Evolutionary conservation across 2,113 vertebrate species (phyloP), one percentile per base, ranked within the genome.

Genomic region (Dolichallabes microphthalmus): DNA sequence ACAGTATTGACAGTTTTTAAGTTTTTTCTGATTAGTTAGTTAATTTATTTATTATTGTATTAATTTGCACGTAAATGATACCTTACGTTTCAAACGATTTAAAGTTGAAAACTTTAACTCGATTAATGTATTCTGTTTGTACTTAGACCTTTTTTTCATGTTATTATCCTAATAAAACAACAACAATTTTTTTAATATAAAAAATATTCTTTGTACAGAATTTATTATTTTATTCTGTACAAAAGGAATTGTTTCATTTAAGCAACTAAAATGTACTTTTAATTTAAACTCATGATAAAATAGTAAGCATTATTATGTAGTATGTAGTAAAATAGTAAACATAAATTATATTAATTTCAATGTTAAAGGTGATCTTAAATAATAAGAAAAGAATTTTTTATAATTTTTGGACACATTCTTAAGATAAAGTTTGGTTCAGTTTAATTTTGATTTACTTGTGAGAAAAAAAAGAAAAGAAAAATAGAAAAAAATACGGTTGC

Each of bases 401-500:
- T 6, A 1, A 7, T 22, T 75, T 50, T 52, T n/a, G n/a, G 14
- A 17, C 4, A 14, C 22, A 74, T 76, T 74, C 22, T 74, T 25
- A 22, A 22, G 8, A 50, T 55, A 15, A 10, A 6, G 14, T 76
- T 76, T 76, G 50, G 25, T 27, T 76, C n/a, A 7, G 50, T 19
- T 76, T 53, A 55, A 27, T 19, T 76, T 76, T 13, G 10, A 2
- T 15, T 71, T 52, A 71, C 15, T 30, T 4, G 22, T 50, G 5
- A n/a, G 20, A 17, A 82, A 55, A 69, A 60, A 82, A 14, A 81
- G 3, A 20, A 19, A 82, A 57, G 25, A 60, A 57, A 71, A 71
- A 25, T 20, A 69, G 32, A 64, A 53, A 71, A 82, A 63, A 64
- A 82, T 63, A 80, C 61, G 85, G 89, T 89, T 91, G 86, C 87